A percentile compares a stretch with the other conserved stretches of the same genome.
Conservation (phyloP, 2,888 invertebrate species). For the Platerodrilus igneus region DNA sequence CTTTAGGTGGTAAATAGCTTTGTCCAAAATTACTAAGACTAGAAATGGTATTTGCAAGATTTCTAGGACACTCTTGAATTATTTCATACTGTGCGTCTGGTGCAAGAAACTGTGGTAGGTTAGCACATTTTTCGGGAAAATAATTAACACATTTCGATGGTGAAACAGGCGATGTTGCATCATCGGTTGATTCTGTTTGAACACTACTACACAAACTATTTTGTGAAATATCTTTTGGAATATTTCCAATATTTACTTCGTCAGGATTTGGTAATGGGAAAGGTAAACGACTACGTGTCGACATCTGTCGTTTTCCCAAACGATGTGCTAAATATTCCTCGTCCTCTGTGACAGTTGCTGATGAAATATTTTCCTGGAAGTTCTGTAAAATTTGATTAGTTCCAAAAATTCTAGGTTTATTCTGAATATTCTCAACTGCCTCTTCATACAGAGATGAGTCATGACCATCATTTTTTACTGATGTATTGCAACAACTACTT, state of each 20-base stretch:
- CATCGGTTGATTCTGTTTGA: constrained; percentile 48
- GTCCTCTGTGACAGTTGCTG: constrained; percentile 44
- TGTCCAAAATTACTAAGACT: constrained; percentile 43
- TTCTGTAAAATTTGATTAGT: constrained; percentile 36
- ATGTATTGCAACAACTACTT: constrained; percentile 76
- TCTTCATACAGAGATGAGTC: constrained; percentile 58
- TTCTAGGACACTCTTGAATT: constrained; percentile 50
- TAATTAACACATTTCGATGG: constrained; percentile 41
- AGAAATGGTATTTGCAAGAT: constrained; percentile 46
- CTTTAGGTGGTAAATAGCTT: constrained; percentile 39
- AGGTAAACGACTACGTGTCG: constrained; percentile 56
- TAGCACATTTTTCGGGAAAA: constrained; percentile 36
- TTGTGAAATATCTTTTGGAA: constrained; percentile 43
- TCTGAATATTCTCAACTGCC: constrained; percentile 47
- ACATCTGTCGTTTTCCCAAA: constrained; percentile 55
- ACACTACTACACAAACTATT: constrained; percentile 43
- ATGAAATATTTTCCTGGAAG: constrained; percentile 39
- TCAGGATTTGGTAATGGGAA: constrained; percentile 51
- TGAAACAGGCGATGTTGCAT: constrained; percentile 40
- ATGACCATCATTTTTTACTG: constrained; percentile 55
- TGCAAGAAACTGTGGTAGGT: constrained; percentile 50
- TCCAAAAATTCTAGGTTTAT: constrained; percentile 31
- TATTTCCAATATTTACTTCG: too few species aligned
- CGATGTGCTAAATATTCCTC: constrained; percentile 58
- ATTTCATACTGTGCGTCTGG: constrained; percentile 63